Evolutionary conservation across 2,888 invertebrate genomes (phyloP).

Genomic region (Ariolimax columbianus): DNA sequence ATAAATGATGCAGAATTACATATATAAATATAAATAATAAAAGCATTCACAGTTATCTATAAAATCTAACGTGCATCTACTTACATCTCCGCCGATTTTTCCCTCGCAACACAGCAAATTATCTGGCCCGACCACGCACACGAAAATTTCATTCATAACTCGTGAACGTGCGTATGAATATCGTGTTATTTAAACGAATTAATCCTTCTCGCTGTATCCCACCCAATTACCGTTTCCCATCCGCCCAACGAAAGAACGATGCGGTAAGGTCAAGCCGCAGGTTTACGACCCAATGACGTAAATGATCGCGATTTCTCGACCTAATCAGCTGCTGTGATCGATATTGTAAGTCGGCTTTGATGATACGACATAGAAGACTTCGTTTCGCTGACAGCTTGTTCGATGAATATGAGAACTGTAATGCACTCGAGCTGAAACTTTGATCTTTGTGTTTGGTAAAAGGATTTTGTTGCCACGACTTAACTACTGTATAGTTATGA

Average conservation of each 20-base stretch:
- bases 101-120: background rate
- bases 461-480: too few relatives aligned
- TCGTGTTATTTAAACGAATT: conserved; percentile 20
- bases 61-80: too few relatives aligned
- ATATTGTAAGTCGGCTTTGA: background rate
- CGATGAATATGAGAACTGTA: too few relatives aligned
- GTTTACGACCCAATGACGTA: conserved; percentile 27
- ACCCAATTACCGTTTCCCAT: background rate
- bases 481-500: too few relatives aligned
- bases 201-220: background rate
- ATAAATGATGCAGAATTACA: too few relatives aligned
- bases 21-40: too few relatives aligned
- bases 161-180: background rate
- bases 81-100: background rate
- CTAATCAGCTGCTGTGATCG: conserved; percentile 13
- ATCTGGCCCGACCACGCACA: background rate
- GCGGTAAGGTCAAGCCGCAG: background rate
- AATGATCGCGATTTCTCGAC: conserved; percentile 12
- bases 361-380: too few relatives aligned
- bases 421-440: too few relatives aligned
- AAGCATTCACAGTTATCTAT: too few relatives aligned
- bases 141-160: conserved; percentile 24
- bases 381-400: too few relatives aligned
- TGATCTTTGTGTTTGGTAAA: too few relatives aligned
- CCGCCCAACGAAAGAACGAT: background rate